Evolutionary conservation across 1,140 invertebrate genomes (phyloP).

Genomic region (Samia ricini): DNA sequence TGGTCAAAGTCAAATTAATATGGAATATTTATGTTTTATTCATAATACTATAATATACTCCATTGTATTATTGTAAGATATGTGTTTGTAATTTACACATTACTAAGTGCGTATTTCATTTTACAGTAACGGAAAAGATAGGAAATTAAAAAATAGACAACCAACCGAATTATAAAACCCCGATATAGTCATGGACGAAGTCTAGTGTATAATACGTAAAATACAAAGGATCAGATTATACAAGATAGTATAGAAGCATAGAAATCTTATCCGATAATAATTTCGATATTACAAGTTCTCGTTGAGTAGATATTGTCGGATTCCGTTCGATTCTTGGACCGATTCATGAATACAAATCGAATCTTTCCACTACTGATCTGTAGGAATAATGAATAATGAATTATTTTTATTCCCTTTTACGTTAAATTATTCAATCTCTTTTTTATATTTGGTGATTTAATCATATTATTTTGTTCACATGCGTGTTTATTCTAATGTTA

Average conservation of each 20-base stretch:
- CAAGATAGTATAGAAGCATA: slow-evolving; percentile 7
- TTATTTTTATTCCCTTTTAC: neutral
- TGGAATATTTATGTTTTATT: no score
- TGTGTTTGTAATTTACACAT: no score
- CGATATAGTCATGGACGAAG: no score
- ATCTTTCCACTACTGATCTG: slow-evolving; percentile 2
- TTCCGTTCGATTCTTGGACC: slow-evolving; percentile 29
- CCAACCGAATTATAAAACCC: no score
- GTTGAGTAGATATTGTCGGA: slow-evolving; percentile 22
- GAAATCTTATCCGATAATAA: slow-evolving; percentile 44
- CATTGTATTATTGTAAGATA: no score
- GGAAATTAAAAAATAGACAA: no score
- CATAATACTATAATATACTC: no score
- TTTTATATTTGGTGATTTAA: neutral
- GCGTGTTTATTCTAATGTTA: no score
- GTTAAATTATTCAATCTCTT: neutral
- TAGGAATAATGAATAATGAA: slow-evolving; percentile 6
- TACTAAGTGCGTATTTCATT: no score
- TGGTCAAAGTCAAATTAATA: no score
- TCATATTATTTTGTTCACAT: neutral
- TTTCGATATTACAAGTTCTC: slow-evolving; percentile 32
- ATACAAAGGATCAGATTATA: neutral
- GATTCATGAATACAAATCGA: slow-evolving; percentile 52
- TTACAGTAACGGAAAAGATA: no score
- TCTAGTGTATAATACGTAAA: neutral